These are phyloP conservation scores for Neoarius graeffei DNA, from an alignment of 2,113 vertebrate genomes.

Conservation along the genomic window DNA sequence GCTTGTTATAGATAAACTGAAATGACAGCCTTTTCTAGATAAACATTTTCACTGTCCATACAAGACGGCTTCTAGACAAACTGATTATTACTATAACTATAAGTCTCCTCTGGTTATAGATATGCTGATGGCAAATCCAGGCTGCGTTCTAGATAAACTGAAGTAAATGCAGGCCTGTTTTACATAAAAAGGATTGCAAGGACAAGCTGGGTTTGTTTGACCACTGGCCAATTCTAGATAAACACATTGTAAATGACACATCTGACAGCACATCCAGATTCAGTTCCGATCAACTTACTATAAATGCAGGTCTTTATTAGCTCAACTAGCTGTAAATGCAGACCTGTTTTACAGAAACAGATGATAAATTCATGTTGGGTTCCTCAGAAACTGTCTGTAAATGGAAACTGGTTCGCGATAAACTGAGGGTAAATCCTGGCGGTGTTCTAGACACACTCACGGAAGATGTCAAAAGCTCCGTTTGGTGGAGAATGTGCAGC, in stretches of 20 bases:
- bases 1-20: background rate
- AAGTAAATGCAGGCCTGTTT: background rate
- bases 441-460: background rate
- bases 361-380: background rate
- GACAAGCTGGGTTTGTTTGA: background rate
- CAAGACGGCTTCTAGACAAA: conserved; percentile 5
- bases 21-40: background rate
- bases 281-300: background rate
- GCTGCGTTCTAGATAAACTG: background rate
- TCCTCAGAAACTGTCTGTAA: background rate
- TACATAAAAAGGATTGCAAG: background rate
- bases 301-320: background rate
- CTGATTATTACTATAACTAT: background rate
- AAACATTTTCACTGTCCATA: background rate
- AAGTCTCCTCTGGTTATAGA: background rate
- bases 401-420: background rate
- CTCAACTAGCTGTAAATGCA: background rate
- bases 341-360: background rate
- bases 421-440: conserved; percentile 5
- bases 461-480: background rate
- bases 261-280: background rate
- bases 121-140: background rate
- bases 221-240: background rate
- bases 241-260: background rate
- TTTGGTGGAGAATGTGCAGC: conserved; percentile 21